Percentiles rank a stretch among this genome's conserved stretches.
These are phyloP conservation scores for Patella vulgata DNA, from an alignment of 1,140 invertebrate genomes.

Conservation along the genomic window DNA sequence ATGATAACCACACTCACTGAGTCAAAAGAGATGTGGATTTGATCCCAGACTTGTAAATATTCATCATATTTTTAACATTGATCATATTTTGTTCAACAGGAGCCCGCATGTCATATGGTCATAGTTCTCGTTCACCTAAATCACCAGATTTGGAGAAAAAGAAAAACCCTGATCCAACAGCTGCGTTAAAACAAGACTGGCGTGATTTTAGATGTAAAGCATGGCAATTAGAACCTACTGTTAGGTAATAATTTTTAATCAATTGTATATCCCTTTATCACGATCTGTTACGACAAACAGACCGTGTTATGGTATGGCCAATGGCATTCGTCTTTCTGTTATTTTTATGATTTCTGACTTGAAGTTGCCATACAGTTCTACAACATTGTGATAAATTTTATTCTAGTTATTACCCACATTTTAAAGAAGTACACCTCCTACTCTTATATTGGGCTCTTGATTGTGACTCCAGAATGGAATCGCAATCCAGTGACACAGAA, in stretches of 20 bases:
- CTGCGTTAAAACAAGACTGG: constrained; percentile 82
- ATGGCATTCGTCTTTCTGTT: too few relatives aligned
- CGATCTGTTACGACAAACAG: too few relatives aligned
- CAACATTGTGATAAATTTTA: background rate
- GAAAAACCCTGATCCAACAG: constrained; percentile 62
- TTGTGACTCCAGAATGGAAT: too few relatives aligned
- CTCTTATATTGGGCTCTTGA: background rate
- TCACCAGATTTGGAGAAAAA: constrained; percentile 62
- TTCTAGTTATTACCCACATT: background rate
- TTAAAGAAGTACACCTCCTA: background rate
- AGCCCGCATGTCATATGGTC: constrained; percentile 15
- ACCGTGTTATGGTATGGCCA: too few relatives aligned
- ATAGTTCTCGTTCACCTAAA: constrained; percentile 38
- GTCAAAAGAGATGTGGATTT: too few relatives aligned
- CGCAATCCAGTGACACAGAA: too few relatives aligned
- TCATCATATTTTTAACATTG: too few relatives aligned
- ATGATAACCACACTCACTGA: too few relatives aligned
- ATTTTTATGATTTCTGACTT: background rate
- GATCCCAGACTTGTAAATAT: too few relatives aligned
- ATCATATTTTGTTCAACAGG: too few relatives aligned
- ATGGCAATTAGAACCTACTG: constrained; percentile 97
- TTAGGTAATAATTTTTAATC: constrained; percentile 72
- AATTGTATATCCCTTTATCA: too few relatives aligned
- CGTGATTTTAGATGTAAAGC: constrained; percentile 93
- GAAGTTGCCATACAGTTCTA: background rate